Percentiles rank a stretch among this genome's conserved stretches.
phyloP scores from a whole-genome alignment of 2,888 invertebrate species.

The Drosophila atripex region DNA sequence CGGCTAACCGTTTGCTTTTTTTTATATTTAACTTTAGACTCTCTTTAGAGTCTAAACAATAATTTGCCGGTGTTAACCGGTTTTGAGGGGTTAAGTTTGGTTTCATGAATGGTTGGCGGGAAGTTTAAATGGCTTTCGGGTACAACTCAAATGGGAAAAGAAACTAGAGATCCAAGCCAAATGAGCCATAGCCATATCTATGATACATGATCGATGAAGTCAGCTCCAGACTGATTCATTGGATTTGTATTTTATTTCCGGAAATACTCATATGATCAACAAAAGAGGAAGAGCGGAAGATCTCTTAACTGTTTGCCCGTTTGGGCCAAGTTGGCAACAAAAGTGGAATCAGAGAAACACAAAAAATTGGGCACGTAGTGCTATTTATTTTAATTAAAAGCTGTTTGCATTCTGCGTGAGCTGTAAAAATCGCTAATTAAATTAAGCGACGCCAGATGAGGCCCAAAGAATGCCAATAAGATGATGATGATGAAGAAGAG shows the following conservation, averaged over 20 bases:
- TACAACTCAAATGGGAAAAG: constrained; percentile 1
- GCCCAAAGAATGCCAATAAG: not conserved
- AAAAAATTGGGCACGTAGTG: constrained; percentile 51
- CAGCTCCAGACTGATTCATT: too few species aligned
- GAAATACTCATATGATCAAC: not conserved
- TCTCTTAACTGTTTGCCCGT: not conserved
- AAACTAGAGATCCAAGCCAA: constrained; percentile 10
- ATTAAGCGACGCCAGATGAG: constrained; percentile 53
- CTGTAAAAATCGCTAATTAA: constrained; percentile 71
- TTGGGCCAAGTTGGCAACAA: constrained; percentile 20
- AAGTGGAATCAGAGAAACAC: constrained; percentile 21
- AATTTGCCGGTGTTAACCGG: constrained; percentile 36
- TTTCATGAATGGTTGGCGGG: constrained; percentile 42
- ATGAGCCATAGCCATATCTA: constrained; percentile 9
- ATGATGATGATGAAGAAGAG: not conserved
- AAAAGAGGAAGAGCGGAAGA: not conserved
- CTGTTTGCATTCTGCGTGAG: constrained; percentile 63
- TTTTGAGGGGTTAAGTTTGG: constrained; percentile 23
- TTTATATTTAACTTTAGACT: too few species aligned
- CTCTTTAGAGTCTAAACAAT: not conserved
- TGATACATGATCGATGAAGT: not conserved
- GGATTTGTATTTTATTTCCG: not conserved
- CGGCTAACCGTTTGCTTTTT: constrained; percentile 30
- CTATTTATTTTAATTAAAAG: constrained; percentile 71
- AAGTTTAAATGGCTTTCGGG: constrained; percentile 15